Evolutionary conservation across 2,888 invertebrate species (phyloP).

Genomic region (Amphipyra berbera): DNA sequence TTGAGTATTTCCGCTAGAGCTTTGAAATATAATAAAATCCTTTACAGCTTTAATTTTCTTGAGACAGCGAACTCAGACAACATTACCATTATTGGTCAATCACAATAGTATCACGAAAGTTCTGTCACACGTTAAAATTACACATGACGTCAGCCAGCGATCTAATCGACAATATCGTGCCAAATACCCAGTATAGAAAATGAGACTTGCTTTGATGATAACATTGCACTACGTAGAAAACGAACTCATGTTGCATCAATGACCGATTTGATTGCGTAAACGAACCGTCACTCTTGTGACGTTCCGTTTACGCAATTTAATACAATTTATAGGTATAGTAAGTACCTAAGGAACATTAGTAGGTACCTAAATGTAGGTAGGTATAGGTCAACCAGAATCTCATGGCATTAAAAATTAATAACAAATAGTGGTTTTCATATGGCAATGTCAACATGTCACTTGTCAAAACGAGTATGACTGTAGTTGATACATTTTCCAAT

Average conservation of each 20-base stretch:
- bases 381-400: too few species aligned
- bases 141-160: slow-evolving; percentile 30
- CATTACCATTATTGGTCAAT: slow-evolving; percentile 23
- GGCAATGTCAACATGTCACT: too few species aligned
- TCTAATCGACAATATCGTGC: slow-evolving; percentile 30
- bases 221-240: slow-evolving; percentile 22
- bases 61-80: slow-evolving; percentile 8
- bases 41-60: slow-evolving; percentile 2
- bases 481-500: too few species aligned
- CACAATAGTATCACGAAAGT: slow-evolving; percentile 18
- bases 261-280: slow-evolving; percentile 32
- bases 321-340: too few species aligned
- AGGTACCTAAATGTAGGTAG: too few species aligned
- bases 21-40: too few species aligned
- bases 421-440: too few species aligned
- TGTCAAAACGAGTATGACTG: too few species aligned
- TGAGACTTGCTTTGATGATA: slow-evolving; percentile 40
- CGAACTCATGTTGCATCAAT: slow-evolving; percentile 19
- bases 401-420: too few species aligned
- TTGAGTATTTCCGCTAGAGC: too few species aligned
- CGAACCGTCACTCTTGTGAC: slow-evolving; percentile 18
- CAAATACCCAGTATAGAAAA: slow-evolving; percentile 40
- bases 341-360: too few species aligned
- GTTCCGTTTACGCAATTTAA: not conserved
- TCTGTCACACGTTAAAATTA: slow-evolving; percentile 34